Conservation (phyloP, 92 coral and sea anemone genomes). For the Siderastrea siderea region DNA sequence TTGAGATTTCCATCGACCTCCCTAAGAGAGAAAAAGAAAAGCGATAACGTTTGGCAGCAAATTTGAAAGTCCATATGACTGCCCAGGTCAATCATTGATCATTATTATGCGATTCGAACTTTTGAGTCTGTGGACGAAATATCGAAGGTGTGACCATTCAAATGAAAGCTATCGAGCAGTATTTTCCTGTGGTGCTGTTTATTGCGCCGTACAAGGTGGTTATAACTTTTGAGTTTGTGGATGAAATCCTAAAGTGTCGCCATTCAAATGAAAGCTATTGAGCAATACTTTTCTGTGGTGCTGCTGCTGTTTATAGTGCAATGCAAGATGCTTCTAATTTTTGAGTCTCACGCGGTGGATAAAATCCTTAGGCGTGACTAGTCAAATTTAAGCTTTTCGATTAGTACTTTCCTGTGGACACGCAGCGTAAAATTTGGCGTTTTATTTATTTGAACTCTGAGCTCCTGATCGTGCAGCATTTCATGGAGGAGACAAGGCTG, state of each 20-base stretch:
- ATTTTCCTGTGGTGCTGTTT: too few relatives aligned
- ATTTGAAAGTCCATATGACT: not conserved
- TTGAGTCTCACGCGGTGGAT: too few relatives aligned
- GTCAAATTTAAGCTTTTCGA: not conserved
- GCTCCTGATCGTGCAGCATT: not conserved
- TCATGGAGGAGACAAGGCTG: not conserved
- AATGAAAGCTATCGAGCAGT: too few relatives aligned
- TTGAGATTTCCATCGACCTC: constrained; percentile 38
- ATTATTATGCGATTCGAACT: too few relatives aligned
- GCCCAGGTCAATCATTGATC: not conserved
- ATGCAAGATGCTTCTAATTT: not conserved
- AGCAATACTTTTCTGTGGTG: too few relatives aligned
- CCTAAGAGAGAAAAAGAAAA: not conserved
- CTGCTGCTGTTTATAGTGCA: too few relatives aligned
- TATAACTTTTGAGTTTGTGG: too few relatives aligned
- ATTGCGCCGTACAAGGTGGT: too few relatives aligned
- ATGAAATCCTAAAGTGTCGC: too few relatives aligned
- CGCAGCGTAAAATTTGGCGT: not conserved
- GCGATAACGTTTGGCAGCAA: not conserved
- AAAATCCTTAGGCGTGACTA: not conserved
- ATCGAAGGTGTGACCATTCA: too few relatives aligned
- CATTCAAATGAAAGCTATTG: too few relatives aligned
- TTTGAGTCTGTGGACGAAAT: too few relatives aligned
- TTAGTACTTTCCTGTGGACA: not conserved
- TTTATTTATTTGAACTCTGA: not conserved